Evolutionary conservation across 2,888 invertebrate genomes (phyloP).

Genomic region (Nemotelus nigrinus): DNA sequence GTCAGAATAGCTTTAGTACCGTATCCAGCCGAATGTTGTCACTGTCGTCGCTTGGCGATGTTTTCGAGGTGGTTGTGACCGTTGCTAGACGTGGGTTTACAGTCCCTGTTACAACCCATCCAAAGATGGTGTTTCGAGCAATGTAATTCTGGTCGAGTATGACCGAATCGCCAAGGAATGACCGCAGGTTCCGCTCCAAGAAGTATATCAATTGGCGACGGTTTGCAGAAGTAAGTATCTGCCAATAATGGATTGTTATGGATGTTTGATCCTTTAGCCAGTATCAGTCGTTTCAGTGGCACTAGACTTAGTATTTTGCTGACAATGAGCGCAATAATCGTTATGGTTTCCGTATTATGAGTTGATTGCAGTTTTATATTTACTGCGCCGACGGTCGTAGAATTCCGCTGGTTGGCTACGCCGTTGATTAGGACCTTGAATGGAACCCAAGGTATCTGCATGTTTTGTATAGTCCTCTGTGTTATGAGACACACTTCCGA

Average conservation of each 20-base stretch:
- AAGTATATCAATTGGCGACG: conserved; percentile 1
- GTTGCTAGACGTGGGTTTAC: no score
- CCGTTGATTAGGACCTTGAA: no score
- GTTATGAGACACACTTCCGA: conserved; percentile 3
- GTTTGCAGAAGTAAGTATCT: not conserved
- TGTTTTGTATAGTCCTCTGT: not conserved
- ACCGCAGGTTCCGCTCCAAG: conserved; percentile 2
- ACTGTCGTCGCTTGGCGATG: no score
- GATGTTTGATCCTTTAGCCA: not conserved
- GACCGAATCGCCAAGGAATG: not conserved
- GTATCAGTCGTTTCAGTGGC: not conserved
- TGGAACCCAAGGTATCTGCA: not conserved
- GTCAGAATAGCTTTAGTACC: no score
- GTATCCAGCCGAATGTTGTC: no score
- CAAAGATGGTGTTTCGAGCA: not conserved
- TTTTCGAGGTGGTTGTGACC: no score
- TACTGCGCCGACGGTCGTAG: no score
- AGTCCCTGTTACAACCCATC: no score
- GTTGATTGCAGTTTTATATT: not conserved
- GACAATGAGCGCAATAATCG: not conserved
- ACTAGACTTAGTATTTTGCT: no score
- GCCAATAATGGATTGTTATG: not conserved
- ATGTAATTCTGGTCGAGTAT: no score
- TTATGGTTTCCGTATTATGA: not conserved
- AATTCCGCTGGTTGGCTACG: no score